Conservation (phyloP, 1,140 invertebrate species). For the Orchestia grillus region DNA sequence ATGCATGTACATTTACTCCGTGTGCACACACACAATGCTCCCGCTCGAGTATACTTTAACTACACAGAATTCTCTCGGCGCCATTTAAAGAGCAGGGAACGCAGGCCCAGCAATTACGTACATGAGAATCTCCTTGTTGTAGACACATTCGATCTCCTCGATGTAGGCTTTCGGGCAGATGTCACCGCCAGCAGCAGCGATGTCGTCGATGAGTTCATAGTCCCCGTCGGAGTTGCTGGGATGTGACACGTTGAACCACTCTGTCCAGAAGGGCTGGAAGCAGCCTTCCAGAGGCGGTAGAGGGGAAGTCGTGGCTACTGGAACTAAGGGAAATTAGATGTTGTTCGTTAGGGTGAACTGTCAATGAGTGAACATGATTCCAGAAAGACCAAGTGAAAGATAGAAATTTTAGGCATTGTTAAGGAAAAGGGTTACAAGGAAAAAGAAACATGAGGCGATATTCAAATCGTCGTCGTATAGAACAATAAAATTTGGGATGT, state of each 20-base stretch:
- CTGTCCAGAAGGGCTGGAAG: conserved; percentile 69
- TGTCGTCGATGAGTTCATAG: conserved; percentile 69
- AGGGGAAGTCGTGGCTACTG: conserved; percentile 54
- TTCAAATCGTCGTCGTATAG: neutral
- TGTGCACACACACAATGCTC: neutral
- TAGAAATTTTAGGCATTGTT: neutral
- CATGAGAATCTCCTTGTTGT: conserved; percentile 61
- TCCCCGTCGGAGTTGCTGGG: conserved; percentile 69
- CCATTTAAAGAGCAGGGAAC: too few relatives aligned
- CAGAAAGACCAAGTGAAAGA: neutral
- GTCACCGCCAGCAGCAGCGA: conserved; percentile 59
- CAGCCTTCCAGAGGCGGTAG: conserved; percentile 69
- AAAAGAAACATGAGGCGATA: neutral
- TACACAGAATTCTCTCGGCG: too few relatives aligned
- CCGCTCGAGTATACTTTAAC: neutral
- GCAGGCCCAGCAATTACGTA: neutral
- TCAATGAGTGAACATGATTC: neutral
- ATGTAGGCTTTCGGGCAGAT: conserved; percentile 67
- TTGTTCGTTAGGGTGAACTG: neutral
- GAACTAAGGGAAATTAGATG: neutral
- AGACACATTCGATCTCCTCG: conserved; percentile 68
- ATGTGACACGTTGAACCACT: conserved; percentile 70
- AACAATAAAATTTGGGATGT: neutral
- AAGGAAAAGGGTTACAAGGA: neutral
- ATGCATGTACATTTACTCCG: neutral